Base-by-base conservation (phyloP, 1,140 invertebrate species). In the Trichoplusia ni region DNA sequence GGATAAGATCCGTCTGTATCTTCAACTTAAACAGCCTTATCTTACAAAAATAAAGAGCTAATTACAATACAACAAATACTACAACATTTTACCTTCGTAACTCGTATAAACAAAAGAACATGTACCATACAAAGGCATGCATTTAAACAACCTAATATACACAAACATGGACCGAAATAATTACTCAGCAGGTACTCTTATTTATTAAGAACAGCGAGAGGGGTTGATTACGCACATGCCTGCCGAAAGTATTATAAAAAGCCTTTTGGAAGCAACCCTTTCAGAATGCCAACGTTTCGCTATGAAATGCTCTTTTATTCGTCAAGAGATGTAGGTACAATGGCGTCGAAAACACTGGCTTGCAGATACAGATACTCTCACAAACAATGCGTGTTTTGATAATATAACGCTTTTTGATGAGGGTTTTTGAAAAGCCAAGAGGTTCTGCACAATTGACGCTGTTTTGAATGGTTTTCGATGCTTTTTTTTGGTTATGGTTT, bases 191-290 rank as follows among this genome's bases (percentile, higher is more conserved):
- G 53, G 66, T 70, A 65, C 44, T 54, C 47, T 64, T 66, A 70
- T 77, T 82, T 79, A 79, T 82, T 81, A 77, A 78, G 73, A 82
- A 78, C 69, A 71, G 67, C 63, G 64, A 68, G 72, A 73, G 64
- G 35, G 76, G 71, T 70, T 78, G 77, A 70, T 66, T 73, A 65
- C 63, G 76, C 81, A 75, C 77, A 81, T 85, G 82, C 75, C 81
- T 78, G 82, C 78, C 84, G 64, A 87, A 82, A 89, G 77, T 84
- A 77, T 84, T 84, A 78, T 86, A 86, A 88, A 86, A 88, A 86
- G 76, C 67, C 79, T 80, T 89, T 89, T 89, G 78, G 83, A 62
- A 78, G 68, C 79, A 76, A 82, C 85, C 85, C 82, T 83, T 88
- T 84, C 69, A 75, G 74, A 42, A 49, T 64, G 58, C 51, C 69